Evolutionary conservation across 2,113 vertebrate species (phyloP).

Genomic region (Notarius quadriscutis): DNA sequence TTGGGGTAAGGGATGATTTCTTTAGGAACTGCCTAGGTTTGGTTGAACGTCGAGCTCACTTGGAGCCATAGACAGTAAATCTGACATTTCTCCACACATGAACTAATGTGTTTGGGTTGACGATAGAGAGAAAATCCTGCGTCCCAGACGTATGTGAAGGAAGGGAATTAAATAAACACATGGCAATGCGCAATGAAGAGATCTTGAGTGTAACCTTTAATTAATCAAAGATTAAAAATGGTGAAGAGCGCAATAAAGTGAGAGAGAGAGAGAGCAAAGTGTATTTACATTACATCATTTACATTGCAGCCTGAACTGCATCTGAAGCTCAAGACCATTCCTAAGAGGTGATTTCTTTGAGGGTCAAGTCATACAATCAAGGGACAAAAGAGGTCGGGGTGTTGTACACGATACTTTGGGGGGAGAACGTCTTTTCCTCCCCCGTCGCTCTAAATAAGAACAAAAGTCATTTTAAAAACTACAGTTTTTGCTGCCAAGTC

Average conservation of each 20-base stretch:
- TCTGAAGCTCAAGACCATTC: slow-evolving; percentile 98
- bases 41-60: slow-evolving; percentile 82
- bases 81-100: slow-evolving; percentile 79
- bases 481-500: slow-evolving; percentile 96
- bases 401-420: slow-evolving; percentile 99
- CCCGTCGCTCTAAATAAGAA: slow-evolving; percentile 86
- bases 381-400: slow-evolving; percentile 98
- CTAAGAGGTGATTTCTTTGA: slow-evolving; percentile 94
- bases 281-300: slow-evolving; percentile 86
- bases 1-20: slow-evolving; percentile 79
- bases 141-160: slow-evolving; percentile 52
- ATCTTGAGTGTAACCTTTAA: slow-evolving; percentile 63
- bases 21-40: slow-evolving; percentile 76
- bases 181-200: slow-evolving; percentile 62
- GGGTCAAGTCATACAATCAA: slow-evolving; percentile 99
- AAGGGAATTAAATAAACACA: slow-evolving; percentile 64
- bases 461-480: slow-evolving; percentile 99
- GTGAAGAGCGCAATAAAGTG: slow-evolving; percentile 79
- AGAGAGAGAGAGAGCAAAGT: slow-evolving; percentile 76
- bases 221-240: slow-evolving; percentile 72
- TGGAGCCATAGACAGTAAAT: slow-evolving; percentile 82
- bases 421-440: slow-evolving; percentile 81
- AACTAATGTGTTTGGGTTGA: slow-evolving; percentile 76
- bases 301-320: slow-evolving; percentile 92
- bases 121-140: slow-evolving; percentile 32